These are phyloP conservation scores for Scleropages formosus DNA, from an alignment of 2,797 vertebrate genomes.

Conservation along the genomic window DNA sequence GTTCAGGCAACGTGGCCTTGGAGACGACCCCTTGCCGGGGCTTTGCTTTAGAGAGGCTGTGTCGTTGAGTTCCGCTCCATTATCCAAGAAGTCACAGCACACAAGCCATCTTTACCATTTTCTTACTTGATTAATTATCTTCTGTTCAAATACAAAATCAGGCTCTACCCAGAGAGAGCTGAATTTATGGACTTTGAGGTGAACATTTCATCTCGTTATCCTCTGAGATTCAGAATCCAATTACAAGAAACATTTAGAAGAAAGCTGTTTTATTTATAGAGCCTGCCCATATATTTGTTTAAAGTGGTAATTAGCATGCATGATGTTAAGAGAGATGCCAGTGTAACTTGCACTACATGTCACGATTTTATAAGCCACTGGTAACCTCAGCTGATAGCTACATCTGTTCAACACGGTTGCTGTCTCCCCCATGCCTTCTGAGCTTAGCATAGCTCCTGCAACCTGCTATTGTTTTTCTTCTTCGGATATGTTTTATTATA, in stretches of 20 bases:
- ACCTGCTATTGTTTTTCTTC: not conserved
- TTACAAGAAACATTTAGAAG: conserved; percentile 11
- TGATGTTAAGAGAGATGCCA: conserved; percentile 12
- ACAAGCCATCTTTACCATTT: not conserved
- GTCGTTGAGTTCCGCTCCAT: not conserved
- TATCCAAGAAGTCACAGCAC: not conserved
- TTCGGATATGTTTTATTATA: not conserved
- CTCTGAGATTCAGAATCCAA: conserved; percentile 10
- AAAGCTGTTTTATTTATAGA: conserved; percentile 20
- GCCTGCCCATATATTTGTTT: not conserved
- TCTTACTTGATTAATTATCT: conserved; percentile 22
- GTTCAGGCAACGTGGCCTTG: not conserved
- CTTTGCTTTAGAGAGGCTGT: not conserved
- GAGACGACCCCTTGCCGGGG: not conserved
- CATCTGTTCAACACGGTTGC: conserved; percentile 8
- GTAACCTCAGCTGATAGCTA: not conserved
- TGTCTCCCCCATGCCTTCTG: not conserved
- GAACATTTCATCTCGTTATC: conserved; percentile 15
- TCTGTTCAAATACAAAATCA: conserved; percentile 16
- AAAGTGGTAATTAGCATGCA: conserved; percentile 12
- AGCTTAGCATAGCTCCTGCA: no score
- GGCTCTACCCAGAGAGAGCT: not conserved
- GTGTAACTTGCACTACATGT: conserved; percentile 11
- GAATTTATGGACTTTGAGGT: conserved; percentile 7
- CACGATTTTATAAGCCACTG: not conserved